phyloP scores from a whole-genome alignment of 2,113 vertebrate genomes.

The Hucho hucho region DNA sequence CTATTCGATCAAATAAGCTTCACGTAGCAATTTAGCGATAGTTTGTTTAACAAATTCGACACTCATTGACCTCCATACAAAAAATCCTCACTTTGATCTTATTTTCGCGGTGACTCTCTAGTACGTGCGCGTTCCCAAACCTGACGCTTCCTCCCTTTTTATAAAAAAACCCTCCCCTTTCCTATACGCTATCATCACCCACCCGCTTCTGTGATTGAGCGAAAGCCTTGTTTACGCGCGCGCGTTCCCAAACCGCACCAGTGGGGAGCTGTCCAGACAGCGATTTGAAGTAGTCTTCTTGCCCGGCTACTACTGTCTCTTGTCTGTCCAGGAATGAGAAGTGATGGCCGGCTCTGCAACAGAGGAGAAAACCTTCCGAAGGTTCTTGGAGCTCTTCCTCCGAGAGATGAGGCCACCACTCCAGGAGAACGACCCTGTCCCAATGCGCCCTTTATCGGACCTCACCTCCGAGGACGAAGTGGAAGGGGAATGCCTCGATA shows the following conservation, averaged over 20 bases:
- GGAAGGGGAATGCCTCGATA: slow-evolving; percentile 94
- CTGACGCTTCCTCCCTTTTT: not conserved
- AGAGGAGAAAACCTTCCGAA: slow-evolving; percentile 96
- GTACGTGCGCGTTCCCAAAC: slow-evolving; percentile 22
- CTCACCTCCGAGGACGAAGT: slow-evolving; percentile 89
- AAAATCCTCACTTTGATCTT: no score
- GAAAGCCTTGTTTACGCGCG: slow-evolving; percentile 46
- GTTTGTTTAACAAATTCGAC: no score
- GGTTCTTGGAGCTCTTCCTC: slow-evolving; percentile 94
- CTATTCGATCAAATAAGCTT: no score
- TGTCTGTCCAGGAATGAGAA: slow-evolving; percentile 85
- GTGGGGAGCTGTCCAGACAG: slow-evolving; percentile 66
- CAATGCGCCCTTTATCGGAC: slow-evolving; percentile 83
- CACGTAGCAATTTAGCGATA: no score
- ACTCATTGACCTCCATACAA: no score
- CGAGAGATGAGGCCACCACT: slow-evolving; percentile 93
- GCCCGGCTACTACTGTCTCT: slow-evolving; percentile 57
- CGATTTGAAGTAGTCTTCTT: slow-evolving; percentile 47
- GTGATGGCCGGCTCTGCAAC: slow-evolving; percentile 88
- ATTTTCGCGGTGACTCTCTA: no score
- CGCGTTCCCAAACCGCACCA: slow-evolving; percentile 39
- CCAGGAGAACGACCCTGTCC: slow-evolving; percentile 83
- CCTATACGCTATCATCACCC: slow-evolving; percentile 37
- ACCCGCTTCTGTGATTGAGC: slow-evolving; percentile 27
- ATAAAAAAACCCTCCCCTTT: slow-evolving; percentile 9